Evolutionary conservation across 2,888 invertebrate genomes (phyloP), one percentile per base, ranked within the genome.

Genomic region (Leistus spinibarbis): DNA sequence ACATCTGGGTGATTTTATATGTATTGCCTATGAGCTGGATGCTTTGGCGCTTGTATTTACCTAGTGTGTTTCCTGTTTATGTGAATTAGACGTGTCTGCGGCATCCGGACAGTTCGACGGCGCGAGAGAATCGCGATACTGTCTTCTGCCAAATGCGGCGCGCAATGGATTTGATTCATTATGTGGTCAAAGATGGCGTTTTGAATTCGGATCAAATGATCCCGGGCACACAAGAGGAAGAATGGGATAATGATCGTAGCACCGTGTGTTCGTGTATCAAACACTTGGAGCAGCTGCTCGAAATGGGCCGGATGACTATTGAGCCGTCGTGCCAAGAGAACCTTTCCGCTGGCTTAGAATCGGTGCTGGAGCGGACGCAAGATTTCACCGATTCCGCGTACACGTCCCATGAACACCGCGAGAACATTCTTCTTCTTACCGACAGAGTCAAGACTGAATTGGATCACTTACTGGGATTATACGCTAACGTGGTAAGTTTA

Each of bases 381-480:
- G 98, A 99, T 88, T 99, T 99, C 87, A 99, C 99, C 69, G 99
- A 99, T 88, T 99, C 98, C 79, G 98, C 99, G 78, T 99, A 99
- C 87, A 99, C 99, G 77, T 95, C 94, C 80, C 98, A 99, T 86
- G 97, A 97, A 84, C 97, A 98, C 86, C 91, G 98, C 78, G 97
- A 99, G 87, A 95, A 96, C 84, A 98, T 99, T 83, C 89, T 99
- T 77, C 90, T 96, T 82, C 88, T 85, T 79, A 85, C 96, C 83
- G 97, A 99, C 85, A 91, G 95, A 82, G 92, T 96, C 82, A 95
- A 95, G 83, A 91, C 95, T 82, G 97, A 99, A 87, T 89, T 98
- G 81, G 95, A 96, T 85, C 93, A 95, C 85, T 91, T 98, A 76
- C 90, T 98, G 78, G 91, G 95, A 81, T 91, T 94, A 79, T 95